These are phyloP conservation scores for Macaria notata DNA, from an alignment of 2,888 invertebrate genomes.

Conservation along the genomic window DNA sequence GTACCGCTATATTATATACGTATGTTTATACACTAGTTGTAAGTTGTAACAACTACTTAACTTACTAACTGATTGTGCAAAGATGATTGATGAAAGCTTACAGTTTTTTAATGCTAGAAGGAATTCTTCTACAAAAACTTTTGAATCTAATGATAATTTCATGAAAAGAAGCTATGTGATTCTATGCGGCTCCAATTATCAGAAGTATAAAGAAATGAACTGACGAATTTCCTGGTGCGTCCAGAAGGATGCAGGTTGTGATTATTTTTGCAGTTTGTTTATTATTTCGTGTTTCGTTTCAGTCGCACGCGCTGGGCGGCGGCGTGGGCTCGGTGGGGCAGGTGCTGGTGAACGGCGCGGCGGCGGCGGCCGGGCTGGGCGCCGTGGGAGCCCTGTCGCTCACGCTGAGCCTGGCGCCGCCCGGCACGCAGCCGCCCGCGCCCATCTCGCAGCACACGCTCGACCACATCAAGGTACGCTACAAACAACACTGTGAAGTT, in stretches of 20 bases:
- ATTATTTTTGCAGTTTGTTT: no score
- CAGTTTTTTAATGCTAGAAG: no score
- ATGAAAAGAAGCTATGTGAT: no score
- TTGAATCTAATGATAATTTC: no score
- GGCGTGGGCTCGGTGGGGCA: conserved; percentile 72
- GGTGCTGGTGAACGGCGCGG: conserved; percentile 85
- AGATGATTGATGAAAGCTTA: no score
- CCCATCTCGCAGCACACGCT: conserved; percentile 91
- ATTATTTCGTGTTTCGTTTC: no score
- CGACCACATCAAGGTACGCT: conserved; percentile 91
- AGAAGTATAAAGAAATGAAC: no score
- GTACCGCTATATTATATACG: conserved; percentile 16
- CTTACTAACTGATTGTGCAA: no score
- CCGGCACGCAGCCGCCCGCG: conserved; percentile 87
- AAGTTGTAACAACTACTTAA: conserved; percentile 5
- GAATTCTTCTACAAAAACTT: no score
- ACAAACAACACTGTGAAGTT: neutral
- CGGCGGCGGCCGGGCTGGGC: conserved; percentile 47
- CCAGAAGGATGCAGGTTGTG: no score
- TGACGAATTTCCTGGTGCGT: no score
- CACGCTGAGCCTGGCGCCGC: conserved; percentile 89
- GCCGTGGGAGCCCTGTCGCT: conserved; percentile 85
- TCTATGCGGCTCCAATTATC: no score
- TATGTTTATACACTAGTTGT: conserved; percentile 14
- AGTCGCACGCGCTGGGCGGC: conserved; percentile 70